phyloP scores from a whole-genome alignment of 2,113 vertebrate species.

The Cyprinus carpio region DNA sequence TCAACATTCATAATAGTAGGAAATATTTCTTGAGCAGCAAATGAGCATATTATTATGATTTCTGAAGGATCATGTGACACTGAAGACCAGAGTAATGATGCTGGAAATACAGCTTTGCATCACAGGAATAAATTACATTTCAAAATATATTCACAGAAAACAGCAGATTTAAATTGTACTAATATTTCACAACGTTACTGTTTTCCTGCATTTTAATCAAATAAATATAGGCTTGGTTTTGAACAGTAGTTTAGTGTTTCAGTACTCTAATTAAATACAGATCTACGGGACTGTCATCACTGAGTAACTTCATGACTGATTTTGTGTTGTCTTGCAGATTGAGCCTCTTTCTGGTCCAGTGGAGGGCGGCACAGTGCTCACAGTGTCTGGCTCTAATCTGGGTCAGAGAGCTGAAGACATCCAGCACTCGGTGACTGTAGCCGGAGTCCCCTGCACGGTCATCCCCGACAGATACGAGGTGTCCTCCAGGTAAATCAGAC shows the following conservation, averaged over 20 bases:
- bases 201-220: background rate
- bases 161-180: background rate
- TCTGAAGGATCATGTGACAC: too few relatives aligned
- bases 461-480: slow-evolving; percentile 87
- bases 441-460: slow-evolving; percentile 85
- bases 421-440: slow-evolving; percentile 85
- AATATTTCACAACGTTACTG: background rate
- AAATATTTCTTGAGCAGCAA: too few relatives aligned
- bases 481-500: slow-evolving; percentile 83
- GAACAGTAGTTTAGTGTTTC: background rate
- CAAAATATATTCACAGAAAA: too few relatives aligned
- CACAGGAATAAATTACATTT: too few relatives aligned
- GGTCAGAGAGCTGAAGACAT: slow-evolving; percentile 92
- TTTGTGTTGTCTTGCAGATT: slow-evolving; percentile 73
- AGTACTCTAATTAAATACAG: too few relatives aligned
- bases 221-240: background rate
- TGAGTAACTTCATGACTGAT: background rate
- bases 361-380: slow-evolving; percentile 91
- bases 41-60: too few relatives aligned
- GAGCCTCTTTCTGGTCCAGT: slow-evolving; percentile 88
- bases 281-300: background rate
- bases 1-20: too few relatives aligned
- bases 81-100: too few relatives aligned
- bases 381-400: slow-evolving; percentile 94
- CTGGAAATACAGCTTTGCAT: too few relatives aligned